phyloP scores from a whole-genome alignment of 2,888 invertebrate species.

The Platycheirus albimanus region DNA sequence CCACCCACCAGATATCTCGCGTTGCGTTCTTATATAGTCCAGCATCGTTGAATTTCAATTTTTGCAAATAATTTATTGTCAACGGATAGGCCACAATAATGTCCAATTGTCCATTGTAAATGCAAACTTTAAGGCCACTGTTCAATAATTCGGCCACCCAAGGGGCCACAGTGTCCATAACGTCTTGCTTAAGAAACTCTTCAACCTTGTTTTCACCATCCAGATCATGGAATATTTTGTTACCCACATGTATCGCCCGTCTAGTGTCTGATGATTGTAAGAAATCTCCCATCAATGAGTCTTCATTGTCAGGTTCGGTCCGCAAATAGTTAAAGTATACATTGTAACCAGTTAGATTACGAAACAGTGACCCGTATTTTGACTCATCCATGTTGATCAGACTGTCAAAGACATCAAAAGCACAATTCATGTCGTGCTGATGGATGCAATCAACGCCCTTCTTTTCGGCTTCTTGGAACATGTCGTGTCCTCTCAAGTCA shows the following conservation, averaged over 20 bases:
- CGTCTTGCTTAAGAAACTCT: constrained; percentile 87
- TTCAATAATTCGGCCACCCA: constrained; percentile 88
- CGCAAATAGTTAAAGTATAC: constrained; percentile 84
- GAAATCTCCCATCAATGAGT: constrained; percentile 82
- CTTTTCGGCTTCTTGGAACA: constrained; percentile 86
- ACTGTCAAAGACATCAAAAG: constrained; percentile 88
- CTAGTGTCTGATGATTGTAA: constrained; percentile 84
- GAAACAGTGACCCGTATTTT: constrained; percentile 87
- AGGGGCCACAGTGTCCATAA: constrained; percentile 91
- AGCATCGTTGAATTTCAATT: constrained; percentile 87
- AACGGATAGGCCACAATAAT: constrained; percentile 95
- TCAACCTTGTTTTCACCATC: constrained; percentile 86
- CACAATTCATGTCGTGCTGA: constrained; percentile 86
- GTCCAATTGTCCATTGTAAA: constrained; percentile 96
- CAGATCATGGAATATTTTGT: constrained; percentile 86
- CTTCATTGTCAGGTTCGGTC: constrained; percentile 86
- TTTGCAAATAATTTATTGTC: constrained; percentile 90
- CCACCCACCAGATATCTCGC: constrained; percentile 88
- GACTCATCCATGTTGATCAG: constrained; percentile 85
- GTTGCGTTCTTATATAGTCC: constrained; percentile 87
- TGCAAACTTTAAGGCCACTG: constrained; percentile 84
- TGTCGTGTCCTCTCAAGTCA: constrained; percentile 84
- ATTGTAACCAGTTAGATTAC: constrained; percentile 82
- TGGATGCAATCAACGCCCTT: constrained; percentile 84
- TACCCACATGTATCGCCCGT: constrained; percentile 92